Evolutionary conservation across 30 jellyfish, hydroid and myxozoan genomes (phyloP).

Genomic region (Sanderia malayensis): DNA sequence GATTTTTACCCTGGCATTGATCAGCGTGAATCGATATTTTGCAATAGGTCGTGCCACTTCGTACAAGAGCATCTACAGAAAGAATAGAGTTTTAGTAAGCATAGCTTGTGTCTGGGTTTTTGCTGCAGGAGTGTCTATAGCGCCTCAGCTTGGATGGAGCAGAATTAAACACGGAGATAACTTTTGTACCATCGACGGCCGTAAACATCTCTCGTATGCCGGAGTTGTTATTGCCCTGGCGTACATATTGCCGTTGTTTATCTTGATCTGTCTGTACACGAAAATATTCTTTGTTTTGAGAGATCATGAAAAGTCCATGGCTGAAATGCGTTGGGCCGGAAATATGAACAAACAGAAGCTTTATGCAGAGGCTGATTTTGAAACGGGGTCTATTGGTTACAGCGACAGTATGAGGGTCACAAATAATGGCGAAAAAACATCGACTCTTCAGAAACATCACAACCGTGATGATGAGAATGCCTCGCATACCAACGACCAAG

Average conservation of each 20-base stretch:
- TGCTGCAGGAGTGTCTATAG: conserved; percentile 46
- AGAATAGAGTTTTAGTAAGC: conserved; percentile 49
- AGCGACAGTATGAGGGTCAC: conserved; percentile 17
- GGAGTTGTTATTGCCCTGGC: conserved; percentile 47
- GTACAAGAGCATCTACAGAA: conserved; percentile 55
- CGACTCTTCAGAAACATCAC: conserved; percentile 10
- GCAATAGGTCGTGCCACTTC: conserved; percentile 80
- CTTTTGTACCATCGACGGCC: conserved; percentile 92
- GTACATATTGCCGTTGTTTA: conserved; percentile 69
- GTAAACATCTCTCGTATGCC: conserved; percentile 65
- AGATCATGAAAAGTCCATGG: conserved; percentile 70
- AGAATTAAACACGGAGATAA: conserved; percentile 74
- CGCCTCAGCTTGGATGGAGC: conserved; percentile 97
- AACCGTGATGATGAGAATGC: conserved; percentile 14
- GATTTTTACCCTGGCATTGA: conserved; percentile 86
- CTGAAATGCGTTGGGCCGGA: conserved; percentile 42
- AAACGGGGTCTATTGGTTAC: conserved; percentile 32
- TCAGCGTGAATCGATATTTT: conserved; percentile 82
- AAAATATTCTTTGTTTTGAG: conserved; percentile 63
- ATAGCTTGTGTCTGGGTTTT: conserved; percentile 72
- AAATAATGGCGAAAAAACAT: conserved; percentile 6
- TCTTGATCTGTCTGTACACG: conserved; percentile 56
- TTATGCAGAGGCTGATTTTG: conserved; percentile 30
- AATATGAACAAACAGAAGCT: conserved; percentile 1
- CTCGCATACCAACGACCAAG: neutral